These are phyloP conservation scores for Mobula hypostoma DNA, from an alignment of 2,113 vertebrate species.

Conservation along the genomic window DNA sequence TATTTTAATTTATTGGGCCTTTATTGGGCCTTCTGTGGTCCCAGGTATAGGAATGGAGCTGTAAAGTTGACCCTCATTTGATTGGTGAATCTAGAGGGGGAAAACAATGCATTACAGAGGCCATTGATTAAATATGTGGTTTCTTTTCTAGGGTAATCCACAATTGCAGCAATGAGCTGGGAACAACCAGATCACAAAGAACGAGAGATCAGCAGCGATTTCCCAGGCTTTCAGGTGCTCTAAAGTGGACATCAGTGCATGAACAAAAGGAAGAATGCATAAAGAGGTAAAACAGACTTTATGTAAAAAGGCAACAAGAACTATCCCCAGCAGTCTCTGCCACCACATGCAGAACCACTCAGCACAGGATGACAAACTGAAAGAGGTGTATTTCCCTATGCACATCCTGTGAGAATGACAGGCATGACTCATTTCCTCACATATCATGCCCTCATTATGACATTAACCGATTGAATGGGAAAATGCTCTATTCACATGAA, in stretches of 20 bases:
- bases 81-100: neutral
- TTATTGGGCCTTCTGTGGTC: neutral
- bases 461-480: neutral
- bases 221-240: neutral
- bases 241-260: too few species aligned
- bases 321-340: neutral
- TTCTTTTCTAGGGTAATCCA: neutral
- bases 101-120: neutral
- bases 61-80: neutral
- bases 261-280: neutral
- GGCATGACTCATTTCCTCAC: neutral
- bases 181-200: neutral
- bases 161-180: neutral
- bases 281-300: neutral
- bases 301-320: neutral
- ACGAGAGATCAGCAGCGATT: neutral
- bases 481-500: neutral
- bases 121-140: neutral
- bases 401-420: constrained; percentile 1
- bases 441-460: neutral
- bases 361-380: neutral
- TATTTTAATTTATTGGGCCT: neutral
- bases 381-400: neutral
- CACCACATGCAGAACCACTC: neutral
- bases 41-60: neutral